Evolutionary conservation across 2,797 vertebrate species (phyloP), one percentile per base, ranked within the genome.

Genomic region (Crocodylus rhombifer): DNA sequence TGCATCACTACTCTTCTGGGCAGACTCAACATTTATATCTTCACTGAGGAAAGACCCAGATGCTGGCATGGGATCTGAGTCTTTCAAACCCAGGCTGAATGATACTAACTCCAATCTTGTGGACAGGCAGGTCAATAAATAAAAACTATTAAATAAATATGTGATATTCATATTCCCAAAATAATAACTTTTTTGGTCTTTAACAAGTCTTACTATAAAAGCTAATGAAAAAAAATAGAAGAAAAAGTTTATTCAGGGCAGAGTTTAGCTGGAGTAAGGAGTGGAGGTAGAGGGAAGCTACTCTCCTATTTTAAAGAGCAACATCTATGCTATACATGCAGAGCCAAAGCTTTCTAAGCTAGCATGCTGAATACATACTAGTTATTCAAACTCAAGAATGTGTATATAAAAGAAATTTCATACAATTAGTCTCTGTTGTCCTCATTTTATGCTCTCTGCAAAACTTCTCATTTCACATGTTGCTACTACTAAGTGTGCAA

Each of bases 381-480:
- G 84, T 93, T 96, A 96, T 96, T 95, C 94, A 95, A 96, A 96
- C 86, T 93, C 95, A 95, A 92, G 93, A 96, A 96, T 86, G 78
- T 96, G 96, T 95, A 92, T 89, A 92, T 94, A 96, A 96, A 96
- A 96, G 94, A 95, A 95, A 96, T 94, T 96, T 96, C 91, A 96
- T 92, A 96, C 93, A 96, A 94, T 96, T 96, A 96, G 95, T 90
- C 89, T 92, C 91, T 10, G 67, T 80, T 94, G 93, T 87, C 88
- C 78, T 88, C 3, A 2, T 57, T 93, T 95, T 91, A 88, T 64
- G 60, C 36, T 90, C 71, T 87, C 89, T 80, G n/a, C 88, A 87
- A 93, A 95, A 76, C 6, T 87, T 80, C 89, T 94, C 77, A 74
- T 88, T 88, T 89, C 75, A 42, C 74, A 1, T 80, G 75, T 85